phyloP scores from a whole-genome alignment of 1,140 invertebrate species.

The Asbolus verrucosus region DNA sequence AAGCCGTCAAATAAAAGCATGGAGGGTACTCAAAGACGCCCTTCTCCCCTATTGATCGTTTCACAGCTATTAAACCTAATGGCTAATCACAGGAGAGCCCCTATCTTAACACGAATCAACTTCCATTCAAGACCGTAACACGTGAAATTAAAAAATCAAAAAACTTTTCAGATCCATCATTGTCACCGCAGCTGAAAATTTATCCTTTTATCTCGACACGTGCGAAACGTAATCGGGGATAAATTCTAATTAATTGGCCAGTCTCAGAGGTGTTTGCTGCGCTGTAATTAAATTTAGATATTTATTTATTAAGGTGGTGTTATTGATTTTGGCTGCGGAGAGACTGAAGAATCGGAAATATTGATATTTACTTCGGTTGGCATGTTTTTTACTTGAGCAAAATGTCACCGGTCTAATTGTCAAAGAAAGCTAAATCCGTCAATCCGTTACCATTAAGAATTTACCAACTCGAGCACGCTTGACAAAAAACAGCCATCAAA shows the following conservation, averaged over 20 bases:
- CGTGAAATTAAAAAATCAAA: constrained; percentile 29
- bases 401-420: constrained; percentile 33
- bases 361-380: constrained; percentile 9
- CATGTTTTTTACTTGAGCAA: background rate
- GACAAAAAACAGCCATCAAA: constrained; percentile 21
- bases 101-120: background rate
- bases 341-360: background rate
- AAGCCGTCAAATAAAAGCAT: too few species aligned
- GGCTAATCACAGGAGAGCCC: too few species aligned
- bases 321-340: too few species aligned
- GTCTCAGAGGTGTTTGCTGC: background rate
- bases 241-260: constrained; percentile 11
- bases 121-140: constrained; percentile 10
- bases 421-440: constrained; percentile 31
- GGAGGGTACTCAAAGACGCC: too few species aligned
- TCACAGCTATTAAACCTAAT: too few species aligned
- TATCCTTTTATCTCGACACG: constrained; percentile 10
- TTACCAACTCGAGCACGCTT: background rate
- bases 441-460: constrained; percentile 1
- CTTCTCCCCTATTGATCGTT: too few species aligned
- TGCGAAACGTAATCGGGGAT: constrained; percentile 7
- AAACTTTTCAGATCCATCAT: constrained; percentile 29
- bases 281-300: background rate
- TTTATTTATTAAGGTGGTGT: background rate
- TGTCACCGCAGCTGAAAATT: background rate